Percentiles rank a stretch among this genome's conserved stretches.
Evolutionary conservation across 2,113 vertebrate species (phyloP).

Genomic region (Todiramphus saurophagus): DNA sequence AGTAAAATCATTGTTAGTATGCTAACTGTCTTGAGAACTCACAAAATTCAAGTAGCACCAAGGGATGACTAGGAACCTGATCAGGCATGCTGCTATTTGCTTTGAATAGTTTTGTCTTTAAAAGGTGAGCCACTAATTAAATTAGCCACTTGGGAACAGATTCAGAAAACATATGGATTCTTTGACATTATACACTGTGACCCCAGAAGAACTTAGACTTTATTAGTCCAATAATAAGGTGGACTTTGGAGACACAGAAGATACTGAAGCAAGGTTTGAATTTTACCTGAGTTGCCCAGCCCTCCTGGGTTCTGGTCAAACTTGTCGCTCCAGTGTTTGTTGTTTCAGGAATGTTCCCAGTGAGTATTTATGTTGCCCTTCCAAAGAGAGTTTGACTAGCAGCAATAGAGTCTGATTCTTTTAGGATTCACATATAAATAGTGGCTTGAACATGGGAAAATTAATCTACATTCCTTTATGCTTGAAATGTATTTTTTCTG

Average conservation of each 20-base stretch:
- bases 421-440: neutral
- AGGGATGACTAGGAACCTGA: neutral
- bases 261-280: neutral
- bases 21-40: neutral
- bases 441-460: neutral
- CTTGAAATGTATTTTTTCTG: neutral
- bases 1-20: neutral
- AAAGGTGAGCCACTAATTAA: neutral
- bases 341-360: neutral
- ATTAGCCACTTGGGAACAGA: neutral
- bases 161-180: neutral
- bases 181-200: neutral
- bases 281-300: neutral
- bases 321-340: neutral
- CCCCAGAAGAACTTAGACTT: neutral
- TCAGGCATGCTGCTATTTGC: neutral
- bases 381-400: neutral
- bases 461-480: neutral
- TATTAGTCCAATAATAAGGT: neutral
- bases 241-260: neutral
- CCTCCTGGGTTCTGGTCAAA: neutral
- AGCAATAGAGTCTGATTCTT: neutral
- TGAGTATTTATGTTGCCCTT: neutral
- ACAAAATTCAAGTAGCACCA: neutral
- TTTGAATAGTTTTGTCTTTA: conserved; percentile 1